Conservation (phyloP, 1,140 invertebrate genomes). For the Apis laboriosa region DNA sequence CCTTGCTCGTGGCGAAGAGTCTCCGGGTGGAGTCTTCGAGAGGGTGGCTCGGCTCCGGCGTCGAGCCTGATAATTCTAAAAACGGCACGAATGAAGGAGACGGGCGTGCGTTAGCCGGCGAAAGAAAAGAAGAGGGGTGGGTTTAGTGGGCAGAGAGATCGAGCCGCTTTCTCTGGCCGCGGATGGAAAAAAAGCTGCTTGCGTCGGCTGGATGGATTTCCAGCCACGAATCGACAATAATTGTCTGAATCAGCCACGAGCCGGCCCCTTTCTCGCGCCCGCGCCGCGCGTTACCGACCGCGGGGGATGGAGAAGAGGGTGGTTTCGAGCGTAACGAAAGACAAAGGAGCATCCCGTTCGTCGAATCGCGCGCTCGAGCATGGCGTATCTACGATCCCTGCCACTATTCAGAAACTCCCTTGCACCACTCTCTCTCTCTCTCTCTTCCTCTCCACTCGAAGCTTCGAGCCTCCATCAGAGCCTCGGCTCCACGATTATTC, state of each 20-base stretch:
- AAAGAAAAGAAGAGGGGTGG: conserved; percentile 8
- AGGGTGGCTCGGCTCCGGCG: conserved; percentile 28
- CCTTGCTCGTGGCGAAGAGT: conserved; percentile 10
- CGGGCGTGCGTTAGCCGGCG: neutral
- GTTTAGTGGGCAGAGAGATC: conserved; percentile 35
- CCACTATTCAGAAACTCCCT: conserved; percentile 73
- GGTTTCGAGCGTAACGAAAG: conserved; percentile 71
- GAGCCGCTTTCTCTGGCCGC: conserved; percentile 39
- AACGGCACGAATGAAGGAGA: conserved; percentile 17
- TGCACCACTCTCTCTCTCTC: conserved; percentile 44
- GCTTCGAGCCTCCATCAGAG: neutral
- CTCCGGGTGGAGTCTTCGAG: conserved; percentile 20
- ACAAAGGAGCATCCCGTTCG: conserved; percentile 78
- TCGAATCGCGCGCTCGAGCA: conserved; percentile 76
- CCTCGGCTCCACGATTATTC: conserved; percentile 70
- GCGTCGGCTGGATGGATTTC: conserved; percentile 67
- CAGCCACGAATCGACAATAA: conserved; percentile 67
- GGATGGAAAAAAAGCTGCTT: conserved; percentile 62
- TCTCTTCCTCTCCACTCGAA: conserved; percentile 18
- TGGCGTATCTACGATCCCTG: conserved; percentile 79
- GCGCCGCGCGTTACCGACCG: neutral
- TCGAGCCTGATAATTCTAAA: conserved; percentile 44
- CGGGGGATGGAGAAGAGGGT: conserved; percentile 32
- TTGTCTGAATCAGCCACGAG: conserved; percentile 66
- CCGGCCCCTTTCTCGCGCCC: conserved; percentile 1